These are phyloP conservation scores for Hormiphora californensis DNA, from an alignment of 37 sponge, comb jelly and placozoan species.

Conservation along the genomic window DNA sequence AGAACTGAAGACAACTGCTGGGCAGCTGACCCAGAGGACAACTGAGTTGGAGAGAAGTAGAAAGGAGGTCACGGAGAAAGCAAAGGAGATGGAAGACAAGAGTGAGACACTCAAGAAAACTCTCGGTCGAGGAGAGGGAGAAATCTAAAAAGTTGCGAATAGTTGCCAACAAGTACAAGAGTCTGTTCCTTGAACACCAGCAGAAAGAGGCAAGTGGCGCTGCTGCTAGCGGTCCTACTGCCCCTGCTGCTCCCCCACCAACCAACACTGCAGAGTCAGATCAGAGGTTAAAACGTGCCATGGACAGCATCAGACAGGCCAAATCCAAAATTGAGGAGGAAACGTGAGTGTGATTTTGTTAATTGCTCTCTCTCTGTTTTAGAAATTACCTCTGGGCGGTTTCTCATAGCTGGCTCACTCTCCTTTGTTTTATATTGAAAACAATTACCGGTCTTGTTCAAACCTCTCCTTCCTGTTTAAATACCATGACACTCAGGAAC, in stretches of 20 bases:
- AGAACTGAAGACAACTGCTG: background rate
- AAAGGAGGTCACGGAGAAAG: background rate
- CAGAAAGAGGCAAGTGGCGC: too few relatives aligned
- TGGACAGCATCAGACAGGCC: background rate
- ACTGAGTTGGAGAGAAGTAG: background rate
- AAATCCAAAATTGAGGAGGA: background rate
- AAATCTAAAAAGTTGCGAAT: background rate
- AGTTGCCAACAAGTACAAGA: background rate
- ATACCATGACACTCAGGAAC: too few relatives aligned
- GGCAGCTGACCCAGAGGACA: background rate
- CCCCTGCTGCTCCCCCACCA: too few relatives aligned
- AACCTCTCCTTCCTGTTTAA: too few relatives aligned
- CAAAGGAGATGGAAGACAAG: background rate
- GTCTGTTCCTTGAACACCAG: too few relatives aligned
- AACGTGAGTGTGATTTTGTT: background rate
- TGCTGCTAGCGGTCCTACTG: too few relatives aligned
- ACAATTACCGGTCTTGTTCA: too few relatives aligned
- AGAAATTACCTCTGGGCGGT: background rate
- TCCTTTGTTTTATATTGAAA: background rate
- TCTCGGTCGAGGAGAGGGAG: background rate
- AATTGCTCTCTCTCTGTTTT: background rate
- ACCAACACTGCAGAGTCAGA: background rate
- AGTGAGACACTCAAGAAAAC: background rate
- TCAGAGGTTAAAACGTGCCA: background rate
- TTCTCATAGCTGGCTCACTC: background rate